Evolutionary conservation across 2,797 vertebrate species (phyloP).

Genomic region (Podarcis siculus): DNA sequence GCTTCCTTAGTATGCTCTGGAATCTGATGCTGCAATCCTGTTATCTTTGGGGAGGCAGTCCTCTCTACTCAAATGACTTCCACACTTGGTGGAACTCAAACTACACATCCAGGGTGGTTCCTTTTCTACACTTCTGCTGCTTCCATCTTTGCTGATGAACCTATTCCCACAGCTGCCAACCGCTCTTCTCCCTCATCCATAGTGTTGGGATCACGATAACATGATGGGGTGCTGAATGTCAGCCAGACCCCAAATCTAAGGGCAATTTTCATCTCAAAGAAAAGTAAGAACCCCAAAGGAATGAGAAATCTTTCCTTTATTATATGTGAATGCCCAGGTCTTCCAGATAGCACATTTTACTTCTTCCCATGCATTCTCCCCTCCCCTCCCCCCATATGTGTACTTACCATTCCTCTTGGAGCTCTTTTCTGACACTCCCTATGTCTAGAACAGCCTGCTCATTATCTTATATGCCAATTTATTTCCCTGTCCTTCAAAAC

Average conservation of each 20-base stretch:
- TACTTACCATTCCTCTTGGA: neutral
- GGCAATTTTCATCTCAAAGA: neutral
- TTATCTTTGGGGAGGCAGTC: too few relatives aligned
- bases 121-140: neutral
- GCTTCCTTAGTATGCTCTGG: too few relatives aligned
- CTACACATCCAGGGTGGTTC: neutral
- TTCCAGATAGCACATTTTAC: neutral
- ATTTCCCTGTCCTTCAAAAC: neutral
- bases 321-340: too few relatives aligned
- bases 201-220: neutral
- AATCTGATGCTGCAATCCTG: too few relatives aligned
- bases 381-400: neutral
- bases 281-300: neutral
- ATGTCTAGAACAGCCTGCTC: neutral
- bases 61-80: too few relatives aligned
- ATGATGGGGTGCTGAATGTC: neutral
- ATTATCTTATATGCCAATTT: neutral
- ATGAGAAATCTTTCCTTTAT: neutral
- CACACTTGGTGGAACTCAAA: neutral
- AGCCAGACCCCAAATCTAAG: neutral
- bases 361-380: neutral
- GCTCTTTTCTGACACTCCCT: neutral
- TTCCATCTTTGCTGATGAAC: too few relatives aligned
- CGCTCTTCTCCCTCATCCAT: neutral
- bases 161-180: neutral